Base-by-base conservation (phyloP, 2,113 vertebrate species). In the Phaethon lepturus region DNA sequence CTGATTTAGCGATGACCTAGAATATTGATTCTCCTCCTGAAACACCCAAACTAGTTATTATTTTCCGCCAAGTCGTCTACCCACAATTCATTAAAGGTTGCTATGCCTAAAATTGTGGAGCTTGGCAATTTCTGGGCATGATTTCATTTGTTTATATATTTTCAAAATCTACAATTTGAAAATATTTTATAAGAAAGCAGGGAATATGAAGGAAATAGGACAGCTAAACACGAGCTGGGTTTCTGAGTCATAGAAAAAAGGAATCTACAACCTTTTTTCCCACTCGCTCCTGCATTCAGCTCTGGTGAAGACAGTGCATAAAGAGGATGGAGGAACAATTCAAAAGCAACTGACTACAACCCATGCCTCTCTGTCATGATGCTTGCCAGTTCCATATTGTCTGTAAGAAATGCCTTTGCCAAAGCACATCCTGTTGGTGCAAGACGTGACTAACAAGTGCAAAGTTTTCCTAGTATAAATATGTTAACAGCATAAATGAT, bases 121-220 rank as follows among this genome's bases (percentile, higher is more conserved):
- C 62, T 59, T 76, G 40, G 62, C 73, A 88, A 94, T 90, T 95
- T 95, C 85, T 95, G 66, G 71, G 71, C 58, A 93, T 86, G 62
- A 58, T 92, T 96, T 93, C 13, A 76, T 68, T 68, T 94, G 81
- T 89, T 95, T 83, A 53, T 31, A 5, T 55, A 45, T 73, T 88
- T 94, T 90, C 11, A 86, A 74, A 90, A 47, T 58, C 40, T 69
- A 74, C 17, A 17, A 58, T 80, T 95, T 86, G 47, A 89, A 95
- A 96, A 96, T 86, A 91, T 95, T 93, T 96, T 72, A 55, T 50
- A 87, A 74, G 60, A 89, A 93, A 94, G 8, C 28, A 78, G 25
- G 23, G 31, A 74, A 69, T 38, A 63, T 53, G 50, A 93, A 72
- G 38, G 49, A 86, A 90, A 87, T 44, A 52, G 0, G 0, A 73